Percentiles rank a stretch among this genome's conserved stretches.
phyloP scores from a whole-genome alignment of 2,113 vertebrate genomes.

The Psilopogon haemacephalus region DNA sequence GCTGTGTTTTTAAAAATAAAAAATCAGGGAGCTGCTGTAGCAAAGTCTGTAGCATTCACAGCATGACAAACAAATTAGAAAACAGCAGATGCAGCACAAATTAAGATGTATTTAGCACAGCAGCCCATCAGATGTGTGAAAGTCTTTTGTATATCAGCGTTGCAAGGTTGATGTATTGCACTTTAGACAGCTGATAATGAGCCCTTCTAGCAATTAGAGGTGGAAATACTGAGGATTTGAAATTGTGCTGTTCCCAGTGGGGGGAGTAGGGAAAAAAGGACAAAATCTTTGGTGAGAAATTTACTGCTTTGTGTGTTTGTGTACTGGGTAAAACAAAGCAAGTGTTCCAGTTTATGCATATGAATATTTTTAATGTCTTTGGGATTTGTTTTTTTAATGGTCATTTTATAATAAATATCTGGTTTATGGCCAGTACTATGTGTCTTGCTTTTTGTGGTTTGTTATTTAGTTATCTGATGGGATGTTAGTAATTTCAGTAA shows the following conservation, averaged over 20 bases:
- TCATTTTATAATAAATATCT: constrained; percentile 38
- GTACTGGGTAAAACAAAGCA: constrained; percentile 6
- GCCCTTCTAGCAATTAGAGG: constrained; percentile 79
- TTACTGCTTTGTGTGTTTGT: constrained; percentile 33
- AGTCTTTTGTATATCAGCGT: constrained; percentile 80
- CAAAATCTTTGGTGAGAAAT: constrained; percentile 23
- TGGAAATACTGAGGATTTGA: constrained; percentile 76
- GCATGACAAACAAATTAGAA: constrained; percentile 84
- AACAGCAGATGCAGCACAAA: constrained; percentile 87
- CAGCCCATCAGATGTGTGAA: constrained; percentile 83
- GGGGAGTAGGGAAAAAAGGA: neutral
- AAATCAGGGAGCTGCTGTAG: constrained; percentile 70
- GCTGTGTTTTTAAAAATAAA: constrained; percentile 68
- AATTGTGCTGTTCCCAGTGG: constrained; percentile 71
- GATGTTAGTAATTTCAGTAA: constrained; percentile 66
- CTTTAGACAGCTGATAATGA: constrained; percentile 83
- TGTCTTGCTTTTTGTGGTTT: constrained; percentile 48
- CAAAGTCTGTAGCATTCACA: constrained; percentile 76
- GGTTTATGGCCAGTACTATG: constrained; percentile 32
- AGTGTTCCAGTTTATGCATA: constrained; percentile 53
- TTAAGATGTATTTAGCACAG: constrained; percentile 87
- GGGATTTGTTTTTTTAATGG: neutral
- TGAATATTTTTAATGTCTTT: constrained; percentile 7
- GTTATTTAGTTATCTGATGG: constrained; percentile 68
- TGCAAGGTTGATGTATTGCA: constrained; percentile 79